phyloP scores from a whole-genome alignment of 2,888 invertebrate species.

The Liodrosophila aerea region DNA sequence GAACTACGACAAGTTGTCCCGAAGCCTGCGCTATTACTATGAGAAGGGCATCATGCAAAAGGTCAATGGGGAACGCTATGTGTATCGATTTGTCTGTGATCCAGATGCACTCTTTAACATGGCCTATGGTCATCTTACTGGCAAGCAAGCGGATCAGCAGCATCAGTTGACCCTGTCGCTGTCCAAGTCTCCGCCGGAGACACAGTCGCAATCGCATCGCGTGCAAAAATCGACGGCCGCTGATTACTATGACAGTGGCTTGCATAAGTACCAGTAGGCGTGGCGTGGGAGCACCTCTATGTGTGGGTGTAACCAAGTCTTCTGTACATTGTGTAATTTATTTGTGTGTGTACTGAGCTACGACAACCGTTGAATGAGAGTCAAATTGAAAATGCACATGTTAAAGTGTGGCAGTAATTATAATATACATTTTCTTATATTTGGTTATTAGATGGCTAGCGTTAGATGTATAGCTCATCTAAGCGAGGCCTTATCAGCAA shows the following conservation, averaged over 20 bases:
- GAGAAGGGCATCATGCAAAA: constrained; percentile 99
- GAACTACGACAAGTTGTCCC: constrained; percentile 98
- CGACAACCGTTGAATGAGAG: constrained; percentile 3
- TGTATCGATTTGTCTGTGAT: constrained; percentile 98
- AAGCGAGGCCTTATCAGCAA: constrained; percentile 45
- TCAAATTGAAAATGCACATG: constrained; percentile 6
- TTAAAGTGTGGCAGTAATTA: constrained; percentile 4
- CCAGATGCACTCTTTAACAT: constrained; percentile 94
- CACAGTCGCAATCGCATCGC: constrained; percentile 54
- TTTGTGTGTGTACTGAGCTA: constrained; percentile 41
- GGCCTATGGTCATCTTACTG: constrained; percentile 84
- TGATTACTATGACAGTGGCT: constrained; percentile 63
- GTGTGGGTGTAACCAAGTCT: constrained; percentile 53
- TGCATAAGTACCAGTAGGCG: constrained; percentile 68
- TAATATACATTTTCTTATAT: constrained; percentile 28
- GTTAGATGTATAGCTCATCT: constrained; percentile 52
- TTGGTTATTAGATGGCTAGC: constrained; percentile 48
- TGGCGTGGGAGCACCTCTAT: constrained; percentile 47
- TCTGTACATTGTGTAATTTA: constrained; percentile 75
- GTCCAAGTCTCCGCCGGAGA: constrained; percentile 55
- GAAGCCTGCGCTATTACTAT: constrained; percentile 97
- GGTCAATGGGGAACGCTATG: constrained; percentile 97
- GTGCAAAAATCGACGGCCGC: constrained; percentile 54
- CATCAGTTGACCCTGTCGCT: constrained; percentile 63
- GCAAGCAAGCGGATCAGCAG: constrained; percentile 60